Evolutionary conservation across 2,113 vertebrate genomes (phyloP), one percentile per base, ranked within the genome.

Genomic region (Chloropsis cyanopogon): DNA sequence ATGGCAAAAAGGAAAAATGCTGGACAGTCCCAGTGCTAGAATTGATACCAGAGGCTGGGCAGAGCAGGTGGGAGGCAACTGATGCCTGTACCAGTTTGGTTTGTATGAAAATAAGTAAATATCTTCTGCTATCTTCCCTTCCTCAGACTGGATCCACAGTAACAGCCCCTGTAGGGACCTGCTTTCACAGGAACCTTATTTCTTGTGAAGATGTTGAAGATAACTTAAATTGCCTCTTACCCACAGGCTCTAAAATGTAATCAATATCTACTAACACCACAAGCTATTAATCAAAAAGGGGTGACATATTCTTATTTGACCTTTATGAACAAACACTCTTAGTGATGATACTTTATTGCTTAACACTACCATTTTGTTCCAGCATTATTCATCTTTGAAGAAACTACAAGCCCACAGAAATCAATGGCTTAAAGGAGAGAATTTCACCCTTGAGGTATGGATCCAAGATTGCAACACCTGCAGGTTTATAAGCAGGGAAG

Each of bases 241-340:
- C 47, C 71, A 41, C 26, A 53, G 41, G 68, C 64, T 86, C 68
- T 88, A 90, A 77, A 83, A 77, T 50, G 33, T 42, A 93, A 96
- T 96, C 94, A 92, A 88, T 94, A 93, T 15, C 79, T 66, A 73
- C 88, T 83, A 92, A 90, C 68, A 81, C 47, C 29, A 52, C 0
- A 11, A 84, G 66, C 63, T 59, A 92, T 76, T 90, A 93, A 86
- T 95, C 95, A 92, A 65, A 77, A 76, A 72, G 5, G 25, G 50
- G 35, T 81, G 86, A 66, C 94, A 66, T 57, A 92, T 86, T 88
- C 92, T 94, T 80, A 44, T 80, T 77, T 92, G 88, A 94, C 92
- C 95, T 96, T 90, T 90, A 77, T 81, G 52, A 73, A 59, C 47
- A 86, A 95, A 88, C 47, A 39, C n/a, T 93, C 71, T 86, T 86